These are phyloP conservation scores for Drosophila anomalata DNA, from an alignment of 2,888 invertebrate genomes.

Conservation along the genomic window DNA sequence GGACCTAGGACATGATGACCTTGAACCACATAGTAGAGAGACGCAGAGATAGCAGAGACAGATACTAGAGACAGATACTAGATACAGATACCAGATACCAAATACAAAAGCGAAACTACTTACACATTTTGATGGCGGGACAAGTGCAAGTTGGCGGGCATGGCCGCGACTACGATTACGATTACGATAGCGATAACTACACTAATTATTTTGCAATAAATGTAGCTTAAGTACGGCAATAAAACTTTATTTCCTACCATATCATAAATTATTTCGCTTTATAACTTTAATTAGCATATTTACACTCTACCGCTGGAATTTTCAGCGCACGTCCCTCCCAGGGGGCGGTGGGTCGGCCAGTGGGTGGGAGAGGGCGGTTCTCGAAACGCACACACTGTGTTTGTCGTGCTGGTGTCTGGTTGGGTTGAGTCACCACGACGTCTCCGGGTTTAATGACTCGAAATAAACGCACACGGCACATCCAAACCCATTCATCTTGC, in stretches of 20 bases:
- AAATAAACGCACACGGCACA: constrained; percentile 44
- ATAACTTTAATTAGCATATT: constrained; percentile 75
- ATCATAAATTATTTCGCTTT: constrained; percentile 77
- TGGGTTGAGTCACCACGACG: constrained; percentile 60
- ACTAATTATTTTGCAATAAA: constrained; percentile 81
- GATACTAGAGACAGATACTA: not conserved
- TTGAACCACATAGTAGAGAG: constrained; percentile 12
- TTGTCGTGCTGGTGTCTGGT: constrained; percentile 50
- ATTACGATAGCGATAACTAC: constrained; percentile 56
- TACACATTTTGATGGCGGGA: constrained; percentile 53
- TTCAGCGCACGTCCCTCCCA: constrained; percentile 12
- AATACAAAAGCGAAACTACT: constrained; percentile 48
- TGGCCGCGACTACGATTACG: constrained; percentile 41
- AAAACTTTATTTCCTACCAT: constrained; percentile 72
- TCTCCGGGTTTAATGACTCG: constrained; percentile 70
- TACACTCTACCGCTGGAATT: constrained; percentile 54
- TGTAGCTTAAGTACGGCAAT: constrained; percentile 76
- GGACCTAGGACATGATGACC: constrained; percentile 5
- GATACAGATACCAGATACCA: constrained; percentile 56
- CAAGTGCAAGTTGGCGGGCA: constrained; percentile 64
- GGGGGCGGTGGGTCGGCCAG: not conserved
- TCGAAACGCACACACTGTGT: constrained; percentile 27
- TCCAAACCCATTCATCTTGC: constrained; percentile 54
- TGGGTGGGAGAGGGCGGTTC: not conserved
- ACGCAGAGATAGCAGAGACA: no score